Conservation (phyloP, 2,888 invertebrate species). For the Adelognathus sp. region DNA sequence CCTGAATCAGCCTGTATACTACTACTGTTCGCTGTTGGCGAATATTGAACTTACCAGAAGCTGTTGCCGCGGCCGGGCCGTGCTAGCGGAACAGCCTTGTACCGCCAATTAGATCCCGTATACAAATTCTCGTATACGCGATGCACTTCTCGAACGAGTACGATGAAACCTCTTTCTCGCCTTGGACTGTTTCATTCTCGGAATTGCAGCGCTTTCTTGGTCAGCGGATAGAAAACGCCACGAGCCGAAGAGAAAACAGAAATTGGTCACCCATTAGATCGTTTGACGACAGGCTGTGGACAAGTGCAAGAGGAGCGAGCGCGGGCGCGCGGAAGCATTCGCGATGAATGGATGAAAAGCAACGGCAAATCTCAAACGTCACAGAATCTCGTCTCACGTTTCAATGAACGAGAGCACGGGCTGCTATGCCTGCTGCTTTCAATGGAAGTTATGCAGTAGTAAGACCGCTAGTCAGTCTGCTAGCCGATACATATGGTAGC, state of each 20-base stretch:
- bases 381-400: conserved; percentile 41
- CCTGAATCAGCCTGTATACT: too few relatives aligned
- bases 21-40: conserved; percentile 42
- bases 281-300: conserved; percentile 56
- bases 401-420: conserved; percentile 41
- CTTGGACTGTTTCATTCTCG: background rate
- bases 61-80: conserved; percentile 19
- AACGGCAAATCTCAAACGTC: conserved; percentile 45
- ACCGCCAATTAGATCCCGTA: conserved; percentile 58
- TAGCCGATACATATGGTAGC: background rate
- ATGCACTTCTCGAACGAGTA: conserved; percentile 41
- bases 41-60: conserved; percentile 46
- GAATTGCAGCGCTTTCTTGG: background rate
- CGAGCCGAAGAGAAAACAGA: conserved; percentile 28
- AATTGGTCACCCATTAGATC: conserved; percentile 61
- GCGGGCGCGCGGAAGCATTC: conserved; percentile 44
- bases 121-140: conserved; percentile 50
- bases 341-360: conserved; percentile 45
- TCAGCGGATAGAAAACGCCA: conserved; percentile 9
- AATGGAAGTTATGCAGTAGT: conserved; percentile 41
- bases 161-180: conserved; percentile 5
- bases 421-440: conserved; percentile 9
- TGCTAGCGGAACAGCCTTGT: conserved; percentile 51
- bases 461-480: conserved; percentile 1
- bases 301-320: background rate